Evolutionary conservation across 1,140 invertebrate genomes (phyloP), one percentile per base, ranked within the genome.

Genomic region (Andrena cerasifolii): DNA sequence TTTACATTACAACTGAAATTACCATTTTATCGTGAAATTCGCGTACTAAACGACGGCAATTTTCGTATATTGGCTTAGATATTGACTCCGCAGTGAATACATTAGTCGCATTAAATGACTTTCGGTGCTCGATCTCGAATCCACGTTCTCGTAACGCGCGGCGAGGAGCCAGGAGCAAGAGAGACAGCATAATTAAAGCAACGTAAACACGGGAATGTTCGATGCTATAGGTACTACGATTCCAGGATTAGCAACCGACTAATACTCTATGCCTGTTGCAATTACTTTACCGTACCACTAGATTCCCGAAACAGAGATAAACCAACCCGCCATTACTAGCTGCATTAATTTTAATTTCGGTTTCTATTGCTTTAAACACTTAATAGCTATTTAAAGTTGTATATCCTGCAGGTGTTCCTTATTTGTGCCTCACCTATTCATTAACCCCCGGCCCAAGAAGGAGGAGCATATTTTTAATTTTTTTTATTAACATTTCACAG

Each of bases 201-300:
- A 56, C 26, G 53, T 56, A 56, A 56, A 56, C 53, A 56, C 26
- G 53, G 53, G 26, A 26, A 24, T 56, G 53, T 56, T 40, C 53
- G 53, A 56, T 56, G 53, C 53, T 31, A 18, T 56, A n/a, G n/a
- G n/a, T n/a, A 28, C 53, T 28, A 56, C 26, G 53, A 56, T 56
- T 56, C 26, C 53, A 18, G 26, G 53, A 56, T 56, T 56, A 56
- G 53, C 24, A 26, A 28, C 0, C 53, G 53, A 31, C 10, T 26
- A 28, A 16, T 31, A 56, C 26, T 1, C 14, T 56, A 26, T 56
- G 26, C 31, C 24, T 31, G 26, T 28, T 56, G 26, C 53, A 56
- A 56, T 56, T 56, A 56, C 53, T 56, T 28, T 56, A 56, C 26
- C 53, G 26, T 56, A 12, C 53, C 53, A 56, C 26, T 56, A 26